Percentiles rank a stretch among this genome's conserved stretches.
These are phyloP conservation scores for Eolophus roseicapilla DNA, from an alignment of 2,113 vertebrate genomes.

Conservation along the genomic window DNA sequence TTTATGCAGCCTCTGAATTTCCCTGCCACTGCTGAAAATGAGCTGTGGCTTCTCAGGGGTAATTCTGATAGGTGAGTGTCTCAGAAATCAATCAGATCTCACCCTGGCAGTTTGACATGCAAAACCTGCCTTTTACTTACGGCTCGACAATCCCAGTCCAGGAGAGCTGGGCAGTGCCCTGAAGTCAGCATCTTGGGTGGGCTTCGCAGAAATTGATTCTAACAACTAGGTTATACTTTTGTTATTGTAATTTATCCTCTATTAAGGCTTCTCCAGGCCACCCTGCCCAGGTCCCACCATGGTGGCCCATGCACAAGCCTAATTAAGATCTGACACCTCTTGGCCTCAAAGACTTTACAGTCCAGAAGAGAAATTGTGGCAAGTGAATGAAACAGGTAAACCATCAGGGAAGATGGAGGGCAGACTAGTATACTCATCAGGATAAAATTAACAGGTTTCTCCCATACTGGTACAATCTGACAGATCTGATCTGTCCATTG, in stretches of 20 bases:
- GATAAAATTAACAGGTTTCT: background rate
- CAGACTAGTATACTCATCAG: background rate
- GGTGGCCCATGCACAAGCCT: background rate
- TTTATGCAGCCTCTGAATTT: background rate
- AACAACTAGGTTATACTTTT: background rate
- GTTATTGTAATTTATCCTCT: background rate
- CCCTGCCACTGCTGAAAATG: background rate
- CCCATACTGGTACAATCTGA: background rate
- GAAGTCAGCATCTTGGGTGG: background rate
- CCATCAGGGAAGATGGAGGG: background rate
- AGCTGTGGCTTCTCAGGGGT: background rate
- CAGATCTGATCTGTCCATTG: background rate
- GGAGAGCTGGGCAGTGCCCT: background rate
- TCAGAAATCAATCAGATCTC: background rate
- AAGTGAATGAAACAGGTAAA: background rate
- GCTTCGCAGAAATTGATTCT: background rate
- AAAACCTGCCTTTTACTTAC: background rate
- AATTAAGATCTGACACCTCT: background rate
- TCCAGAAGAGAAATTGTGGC: background rate
- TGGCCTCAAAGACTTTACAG: background rate
- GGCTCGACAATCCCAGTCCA: background rate
- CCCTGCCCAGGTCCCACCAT: background rate
- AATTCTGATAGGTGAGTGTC: background rate
- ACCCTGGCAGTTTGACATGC: background rate
- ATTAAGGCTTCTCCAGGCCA: background rate